Evolutionary conservation across 2,888 invertebrate genomes (phyloP), one percentile per base, ranked within the genome.

Genomic region (Cantharis rufa): DNA sequence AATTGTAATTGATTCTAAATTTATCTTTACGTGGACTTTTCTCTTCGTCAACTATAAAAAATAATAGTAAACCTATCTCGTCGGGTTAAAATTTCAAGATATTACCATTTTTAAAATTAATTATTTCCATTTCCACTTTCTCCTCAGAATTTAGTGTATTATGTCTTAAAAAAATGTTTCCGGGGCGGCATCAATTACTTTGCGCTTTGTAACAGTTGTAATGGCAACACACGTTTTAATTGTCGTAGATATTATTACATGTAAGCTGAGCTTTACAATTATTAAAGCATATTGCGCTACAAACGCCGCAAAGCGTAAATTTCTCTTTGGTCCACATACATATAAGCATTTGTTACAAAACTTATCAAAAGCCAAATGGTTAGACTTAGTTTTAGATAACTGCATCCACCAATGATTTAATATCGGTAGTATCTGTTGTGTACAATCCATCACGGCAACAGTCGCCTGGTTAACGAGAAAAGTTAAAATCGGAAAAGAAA

Each of bases 391-490:
- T 66, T n/a, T 66, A 21, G 24, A 66, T 21, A 18, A 13, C 24
- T 66, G 18, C 64, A n/a, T 24, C 21, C 21, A 24, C n/a, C 5
- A n/a, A 66, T 21, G 48, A 68, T 74, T 62, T 66, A 61, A 71
- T 70, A 73, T 77, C 77, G 62, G 62, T 74, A 71, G 48, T 48
- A 77, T 77, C 68, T 74, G 77, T 77, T 74, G 77, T 69, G 61
- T 77, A 71, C 63, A 77, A 77, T 77, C 77, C 74, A 77, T 77
- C 77, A 77, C 71, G 16, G 21, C 71, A 27, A 62, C 70, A 77
- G 71, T 77, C 71, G 71, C 72, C 62, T 28, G 69, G 69, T 69
- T 77, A 77, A 77, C 74, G 74, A 74, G 77, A 74, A 77, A 77
- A 77, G 77, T 77, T 74, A 70, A 24, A 74, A 77, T 74, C 68